Percentiles rank a stretch among this genome's conserved stretches.
Evolutionary conservation across 2,888 invertebrate genomes (phyloP).

Genomic region (Hypomecis punctinalis): DNA sequence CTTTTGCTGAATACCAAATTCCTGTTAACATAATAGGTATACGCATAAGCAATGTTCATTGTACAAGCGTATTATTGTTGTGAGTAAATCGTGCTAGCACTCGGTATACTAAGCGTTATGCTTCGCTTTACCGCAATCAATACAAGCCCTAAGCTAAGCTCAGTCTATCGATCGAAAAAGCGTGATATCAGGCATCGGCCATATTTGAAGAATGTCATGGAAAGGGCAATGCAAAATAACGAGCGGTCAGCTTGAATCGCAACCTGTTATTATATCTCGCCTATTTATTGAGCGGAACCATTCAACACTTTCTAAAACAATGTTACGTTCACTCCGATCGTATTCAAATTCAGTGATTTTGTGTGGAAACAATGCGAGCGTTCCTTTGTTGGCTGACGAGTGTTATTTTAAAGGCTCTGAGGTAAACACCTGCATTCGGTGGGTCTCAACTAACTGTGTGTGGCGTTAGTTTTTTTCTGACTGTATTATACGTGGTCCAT

Average conservation of each 20-base stretch:
- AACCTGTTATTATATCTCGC: slow-evolving; percentile 58
- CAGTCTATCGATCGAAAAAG: slow-evolving; percentile 54
- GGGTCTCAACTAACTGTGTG: not conserved
- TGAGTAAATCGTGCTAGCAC: too few relatives aligned
- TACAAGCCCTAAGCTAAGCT: slow-evolving; percentile 25
- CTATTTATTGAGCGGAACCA: slow-evolving; percentile 56
- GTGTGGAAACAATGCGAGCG: slow-evolving; percentile 58
- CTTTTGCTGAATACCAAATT: too few relatives aligned
- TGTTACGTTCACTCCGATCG: slow-evolving; percentile 69
- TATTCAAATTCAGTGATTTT: slow-evolving; percentile 73
- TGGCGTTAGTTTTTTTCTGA: not conserved
- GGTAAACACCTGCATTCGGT: slow-evolving; percentile 10
- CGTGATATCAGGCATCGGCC: slow-evolving; percentile 59
- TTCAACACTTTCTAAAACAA: slow-evolving; percentile 77
- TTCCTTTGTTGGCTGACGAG: slow-evolving; percentile 49
- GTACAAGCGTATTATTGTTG: too few relatives aligned
- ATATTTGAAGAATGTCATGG: slow-evolving; percentile 68
- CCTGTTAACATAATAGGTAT: too few relatives aligned
- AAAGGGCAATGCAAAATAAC: slow-evolving; percentile 65
- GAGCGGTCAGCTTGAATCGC: slow-evolving; percentile 56
- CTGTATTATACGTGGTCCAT: too few relatives aligned
- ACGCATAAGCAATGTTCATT: too few relatives aligned
- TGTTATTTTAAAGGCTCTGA: slow-evolving; percentile 22
- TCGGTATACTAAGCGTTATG: too few relatives aligned
- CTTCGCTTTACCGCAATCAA: slow-evolving; percentile 3